Conservation (phyloP, 1,140 invertebrate genomes). For the Stegodyphus dumicola region DNA sequence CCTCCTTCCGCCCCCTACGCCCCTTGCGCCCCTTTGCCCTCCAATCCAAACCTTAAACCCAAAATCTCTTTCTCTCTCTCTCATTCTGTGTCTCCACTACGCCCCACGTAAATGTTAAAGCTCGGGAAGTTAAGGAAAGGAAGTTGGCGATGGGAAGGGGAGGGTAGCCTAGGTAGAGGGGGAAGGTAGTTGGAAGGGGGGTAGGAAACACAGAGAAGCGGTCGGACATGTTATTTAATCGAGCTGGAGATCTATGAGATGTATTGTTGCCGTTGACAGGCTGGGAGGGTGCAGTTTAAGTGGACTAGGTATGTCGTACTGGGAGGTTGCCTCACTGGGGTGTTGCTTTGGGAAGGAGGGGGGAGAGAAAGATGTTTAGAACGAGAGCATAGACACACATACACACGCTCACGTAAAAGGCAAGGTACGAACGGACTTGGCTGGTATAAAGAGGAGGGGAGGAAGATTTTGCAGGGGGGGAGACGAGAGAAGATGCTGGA, state of each 20-base stretch:
- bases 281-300: slow-evolving; percentile 33
- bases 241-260: slow-evolving; percentile 41
- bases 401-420: no score
- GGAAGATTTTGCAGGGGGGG: background rate
- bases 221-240: slow-evolving; percentile 51
- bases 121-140: background rate
- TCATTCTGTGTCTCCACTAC: background rate
- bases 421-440: background rate
- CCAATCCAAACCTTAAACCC: slow-evolving; percentile 35
- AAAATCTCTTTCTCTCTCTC: slow-evolving; percentile 3
- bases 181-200: background rate
- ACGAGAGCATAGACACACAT: no score
- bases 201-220: background rate
- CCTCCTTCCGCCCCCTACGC: background rate
- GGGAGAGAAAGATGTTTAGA: no score
- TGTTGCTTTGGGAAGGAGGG: background rate
- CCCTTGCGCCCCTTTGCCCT: background rate
- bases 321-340: slow-evolving; percentile 23
- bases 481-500: background rate
- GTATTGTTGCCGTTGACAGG: slow-evolving; percentile 55
- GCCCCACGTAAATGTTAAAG: background rate
- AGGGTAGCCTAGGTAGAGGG: background rate
- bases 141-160: background rate
- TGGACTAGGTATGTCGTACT: slow-evolving; percentile 47
- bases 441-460: background rate